Conservation (phyloP, 2,888 invertebrate species). For the Agrochola macilenta region DNA sequence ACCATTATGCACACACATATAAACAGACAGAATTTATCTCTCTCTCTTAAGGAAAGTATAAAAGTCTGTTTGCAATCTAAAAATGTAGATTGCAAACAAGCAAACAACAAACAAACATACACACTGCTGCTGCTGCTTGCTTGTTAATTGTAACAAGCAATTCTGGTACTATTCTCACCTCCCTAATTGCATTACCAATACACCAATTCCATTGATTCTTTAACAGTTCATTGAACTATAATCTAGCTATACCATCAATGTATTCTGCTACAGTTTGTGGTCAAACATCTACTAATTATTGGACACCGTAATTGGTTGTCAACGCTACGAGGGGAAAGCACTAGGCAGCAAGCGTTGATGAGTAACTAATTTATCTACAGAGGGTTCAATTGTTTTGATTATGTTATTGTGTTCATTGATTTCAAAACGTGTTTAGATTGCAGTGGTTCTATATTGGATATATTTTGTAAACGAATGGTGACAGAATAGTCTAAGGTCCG, state of each 20-base stretch:
- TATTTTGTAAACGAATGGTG: neutral
- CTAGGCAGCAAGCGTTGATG: constrained; percentile 10
- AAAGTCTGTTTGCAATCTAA: neutral
- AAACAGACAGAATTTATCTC: neutral
- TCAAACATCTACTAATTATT: constrained; percentile 67
- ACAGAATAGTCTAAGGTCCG: too few relatives aligned
- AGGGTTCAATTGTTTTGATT: constrained; percentile 20
- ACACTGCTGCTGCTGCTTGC: too few relatives aligned
- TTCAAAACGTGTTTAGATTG: neutral
- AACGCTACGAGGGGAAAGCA: constrained; percentile 38
- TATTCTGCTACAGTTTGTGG: constrained; percentile 62
- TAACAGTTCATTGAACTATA: constrained; percentile 45
- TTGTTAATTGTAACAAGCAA: too few relatives aligned
- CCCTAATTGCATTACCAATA: neutral
- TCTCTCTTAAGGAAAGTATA: neutral
- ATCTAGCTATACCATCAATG: constrained; percentile 9
- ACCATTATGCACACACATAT: neutral
- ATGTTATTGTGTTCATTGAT: constrained; percentile 6
- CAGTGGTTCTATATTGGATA: neutral
- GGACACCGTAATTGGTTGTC: constrained; percentile 68
- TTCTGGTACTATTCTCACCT: neutral
- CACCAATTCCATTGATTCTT: constrained; percentile 19
- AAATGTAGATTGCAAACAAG: too few relatives aligned
- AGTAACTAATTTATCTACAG: constrained; percentile 22
- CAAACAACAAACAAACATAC: too few relatives aligned